These are phyloP conservation scores for Chorisops tibialis DNA, from an alignment of 2,888 invertebrate genomes.

Conservation along the genomic window DNA sequence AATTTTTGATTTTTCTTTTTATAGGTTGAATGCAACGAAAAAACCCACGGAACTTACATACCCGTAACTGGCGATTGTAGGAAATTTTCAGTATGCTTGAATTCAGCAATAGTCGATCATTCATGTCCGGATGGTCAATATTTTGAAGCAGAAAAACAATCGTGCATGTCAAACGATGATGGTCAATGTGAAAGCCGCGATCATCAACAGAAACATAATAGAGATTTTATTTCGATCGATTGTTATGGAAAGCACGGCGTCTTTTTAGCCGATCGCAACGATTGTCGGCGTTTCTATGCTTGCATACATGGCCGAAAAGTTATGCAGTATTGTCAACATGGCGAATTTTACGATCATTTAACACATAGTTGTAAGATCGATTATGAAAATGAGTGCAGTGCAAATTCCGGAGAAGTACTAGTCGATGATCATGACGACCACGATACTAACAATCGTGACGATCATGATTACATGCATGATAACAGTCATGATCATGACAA, in stretches of 20 bases:
- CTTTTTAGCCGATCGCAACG: constrained; percentile 35
- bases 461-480: too few species aligned
- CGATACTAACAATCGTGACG: too few species aligned
- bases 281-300: constrained; percentile 44
- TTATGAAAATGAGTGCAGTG: not conserved
- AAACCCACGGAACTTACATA: constrained; percentile 5
- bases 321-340: constrained; percentile 46
- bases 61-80: constrained; percentile 22
- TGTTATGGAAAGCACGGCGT: constrained; percentile 26
- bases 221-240: not conserved
- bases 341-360: constrained; percentile 43
- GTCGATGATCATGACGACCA: too few species aligned
- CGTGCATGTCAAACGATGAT: not conserved
- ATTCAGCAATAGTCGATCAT: constrained; percentile 3
- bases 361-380: not conserved
- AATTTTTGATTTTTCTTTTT: too few species aligned
- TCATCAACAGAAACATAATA: not conserved
- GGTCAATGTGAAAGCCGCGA: not conserved
- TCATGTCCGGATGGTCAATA: constrained; percentile 21
- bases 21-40: not conserved
- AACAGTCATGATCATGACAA: too few species aligned
- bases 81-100: constrained; percentile 27
- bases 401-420: too few species aligned
- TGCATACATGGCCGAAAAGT: constrained; percentile 40
- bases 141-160: constrained; percentile 7